These are phyloP conservation scores for Alethe diademata DNA, from an alignment of 2,113 vertebrate genomes.

Conservation along the genomic window DNA sequence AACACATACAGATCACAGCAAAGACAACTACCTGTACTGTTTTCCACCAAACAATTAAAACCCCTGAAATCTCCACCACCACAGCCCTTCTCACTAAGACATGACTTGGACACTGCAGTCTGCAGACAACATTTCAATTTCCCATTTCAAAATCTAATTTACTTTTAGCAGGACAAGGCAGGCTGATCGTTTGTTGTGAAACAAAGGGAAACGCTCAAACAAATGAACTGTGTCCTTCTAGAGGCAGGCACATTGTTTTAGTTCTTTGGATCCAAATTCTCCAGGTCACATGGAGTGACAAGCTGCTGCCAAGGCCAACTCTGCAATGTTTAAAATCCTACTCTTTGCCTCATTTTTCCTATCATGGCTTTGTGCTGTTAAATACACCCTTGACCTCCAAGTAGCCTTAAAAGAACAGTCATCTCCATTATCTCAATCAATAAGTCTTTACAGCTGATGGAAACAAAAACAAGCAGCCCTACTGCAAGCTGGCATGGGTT, in stretches of 20 bases:
- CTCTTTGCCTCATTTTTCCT: background rate
- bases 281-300: background rate
- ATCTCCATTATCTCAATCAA: background rate
- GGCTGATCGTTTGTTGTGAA: background rate
- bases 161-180: conserved; percentile 19
- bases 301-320: background rate
- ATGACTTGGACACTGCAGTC: background rate
- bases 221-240: conserved; percentile 28
- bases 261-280: background rate
- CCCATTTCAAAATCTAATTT: conserved; percentile 28
- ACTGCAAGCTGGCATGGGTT: background rate
- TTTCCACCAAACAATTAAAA: background rate
- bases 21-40: background rate
- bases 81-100: background rate
- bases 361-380: background rate
- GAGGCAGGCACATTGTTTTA: conserved; percentile 6
- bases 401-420: background rate
- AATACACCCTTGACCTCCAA: background rate
- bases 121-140: background rate
- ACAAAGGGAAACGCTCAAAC: conserved; percentile 13
- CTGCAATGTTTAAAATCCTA: background rate
- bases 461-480: background rate
- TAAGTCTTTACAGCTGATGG: background rate
- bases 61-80: background rate
- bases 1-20: background rate